Conservation (phyloP, 2,888 invertebrate species). For the Hanleya hanleyi region DNA sequence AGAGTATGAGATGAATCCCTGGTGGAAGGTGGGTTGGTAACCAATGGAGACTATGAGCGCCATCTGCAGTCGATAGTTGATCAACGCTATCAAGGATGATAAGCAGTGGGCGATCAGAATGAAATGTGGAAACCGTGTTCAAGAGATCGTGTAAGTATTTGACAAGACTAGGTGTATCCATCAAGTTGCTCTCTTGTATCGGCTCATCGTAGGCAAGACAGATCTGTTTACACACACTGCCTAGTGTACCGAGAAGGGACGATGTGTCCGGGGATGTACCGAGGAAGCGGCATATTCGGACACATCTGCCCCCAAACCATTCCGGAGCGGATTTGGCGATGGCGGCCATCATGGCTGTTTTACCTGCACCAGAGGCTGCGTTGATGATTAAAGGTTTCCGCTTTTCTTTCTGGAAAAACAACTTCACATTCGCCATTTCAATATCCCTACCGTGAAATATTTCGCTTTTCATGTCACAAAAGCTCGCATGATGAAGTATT, state of each 20-base stretch:
- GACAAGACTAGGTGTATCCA: not conserved
- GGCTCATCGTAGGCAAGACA: constrained; percentile 29
- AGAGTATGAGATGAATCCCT: constrained; percentile 33
- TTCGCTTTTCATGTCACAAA: constrained; percentile 27
- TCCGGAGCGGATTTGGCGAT: constrained; percentile 15
- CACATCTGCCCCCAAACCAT: constrained; percentile 30
- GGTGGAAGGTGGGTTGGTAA: constrained; percentile 32
- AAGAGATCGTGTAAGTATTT: not conserved
- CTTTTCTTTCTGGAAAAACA: not conserved
- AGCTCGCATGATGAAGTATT: constrained; percentile 38
- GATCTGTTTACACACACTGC: constrained; percentile 47
- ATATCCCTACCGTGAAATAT: constrained; percentile 39
- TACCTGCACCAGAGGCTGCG: constrained; percentile 40
- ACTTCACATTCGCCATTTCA: constrained; percentile 14
- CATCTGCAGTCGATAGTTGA: constrained; percentile 28
- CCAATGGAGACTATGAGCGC: constrained; percentile 36
- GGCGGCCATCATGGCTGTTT: constrained; percentile 39
- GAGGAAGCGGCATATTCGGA: constrained; percentile 46
- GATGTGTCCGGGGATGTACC: constrained; percentile 54
- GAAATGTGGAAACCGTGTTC: not conserved
- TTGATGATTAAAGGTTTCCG: constrained; percentile 21
- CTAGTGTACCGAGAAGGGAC: constrained; percentile 37
- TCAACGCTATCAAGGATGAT: constrained; percentile 43
- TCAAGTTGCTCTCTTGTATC: not conserved
- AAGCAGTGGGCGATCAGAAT: constrained; percentile 16